phyloP scores from a whole-genome alignment of 2,888 invertebrate genomes.

The Lithophane semibrunnea region DNA sequence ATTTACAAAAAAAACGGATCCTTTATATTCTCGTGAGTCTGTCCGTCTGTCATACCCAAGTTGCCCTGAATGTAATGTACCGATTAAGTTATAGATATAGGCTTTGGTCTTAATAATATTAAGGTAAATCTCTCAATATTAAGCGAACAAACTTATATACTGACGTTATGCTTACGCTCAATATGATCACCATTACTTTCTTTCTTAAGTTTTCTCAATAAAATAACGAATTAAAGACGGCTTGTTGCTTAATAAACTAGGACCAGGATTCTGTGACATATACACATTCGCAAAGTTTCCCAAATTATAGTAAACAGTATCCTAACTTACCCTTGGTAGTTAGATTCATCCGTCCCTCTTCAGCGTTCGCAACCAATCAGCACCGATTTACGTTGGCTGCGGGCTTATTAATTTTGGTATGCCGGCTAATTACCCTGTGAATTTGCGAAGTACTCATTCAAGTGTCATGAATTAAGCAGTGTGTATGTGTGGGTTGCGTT shows the following conservation, averaged over 20 bases:
- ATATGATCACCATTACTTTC: slow-evolving; percentile 13
- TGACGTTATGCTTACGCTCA: slow-evolving; percentile 71
- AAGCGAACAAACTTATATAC: neutral
- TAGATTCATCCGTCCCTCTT: slow-evolving; percentile 90
- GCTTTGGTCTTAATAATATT: too few species aligned
- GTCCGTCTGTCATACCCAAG: neutral
- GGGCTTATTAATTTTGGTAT: slow-evolving; percentile 88
- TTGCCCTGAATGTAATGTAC: neutral
- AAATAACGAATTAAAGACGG: too few species aligned
- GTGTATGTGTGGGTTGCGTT: slow-evolving; percentile 77
- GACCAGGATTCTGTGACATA: slow-evolving; percentile 3
- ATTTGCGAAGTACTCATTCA: slow-evolving; percentile 86
- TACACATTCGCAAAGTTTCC: slow-evolving; percentile 42
- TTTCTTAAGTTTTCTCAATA: neutral
- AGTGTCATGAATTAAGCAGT: slow-evolving; percentile 83
- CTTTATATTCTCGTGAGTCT: neutral
- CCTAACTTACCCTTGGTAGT: slow-evolving; percentile 86
- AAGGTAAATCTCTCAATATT: too few species aligned
- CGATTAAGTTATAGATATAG: neutral
- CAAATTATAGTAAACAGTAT: slow-evolving; percentile 41
- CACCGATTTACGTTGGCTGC: slow-evolving; percentile 83
- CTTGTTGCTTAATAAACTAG: too few species aligned
- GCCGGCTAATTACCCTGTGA: slow-evolving; percentile 88
- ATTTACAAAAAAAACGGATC: neutral
- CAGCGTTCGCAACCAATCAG: slow-evolving; percentile 84